These are phyloP conservation scores for Pedicia rivosa DNA, from an alignment of 2,888 invertebrate species.

Conservation along the genomic window DNA sequence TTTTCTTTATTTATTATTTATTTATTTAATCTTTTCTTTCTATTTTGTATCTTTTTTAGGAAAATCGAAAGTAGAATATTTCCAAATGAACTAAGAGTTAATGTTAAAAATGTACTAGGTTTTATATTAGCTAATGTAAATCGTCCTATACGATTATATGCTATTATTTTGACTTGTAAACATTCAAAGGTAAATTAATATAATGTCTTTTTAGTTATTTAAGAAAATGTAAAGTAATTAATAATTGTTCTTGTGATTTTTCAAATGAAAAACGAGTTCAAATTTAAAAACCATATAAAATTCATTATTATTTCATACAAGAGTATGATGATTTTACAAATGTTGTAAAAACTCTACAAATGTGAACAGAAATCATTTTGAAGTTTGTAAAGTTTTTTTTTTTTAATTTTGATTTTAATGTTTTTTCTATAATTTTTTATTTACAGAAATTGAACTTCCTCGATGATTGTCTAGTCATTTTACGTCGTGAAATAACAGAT, in stretches of 20 bases:
- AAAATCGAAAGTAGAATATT: conserved; percentile 57
- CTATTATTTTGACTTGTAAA: conserved; percentile 38
- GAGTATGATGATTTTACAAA: no score
- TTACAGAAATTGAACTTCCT: background rate
- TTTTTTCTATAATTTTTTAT: no score
- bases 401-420: no score
- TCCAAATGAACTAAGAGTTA: conserved; percentile 34
- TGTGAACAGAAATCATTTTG: no score
- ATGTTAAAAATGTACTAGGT: conserved; percentile 36
- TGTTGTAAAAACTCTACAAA: no score
- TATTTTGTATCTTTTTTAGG: conserved; percentile 27
- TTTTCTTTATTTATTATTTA: conserved; percentile 6
- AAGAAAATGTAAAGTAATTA: no score
- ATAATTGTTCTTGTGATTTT: no score
- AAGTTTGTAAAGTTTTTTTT: no score
- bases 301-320: no score
- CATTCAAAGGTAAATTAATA: conserved; percentile 28
- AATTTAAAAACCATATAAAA: no score
- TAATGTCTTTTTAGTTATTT: background rate
- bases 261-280: no score
- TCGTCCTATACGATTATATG: conserved; percentile 33
- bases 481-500: conserved; percentile 9
- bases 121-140: conserved; percentile 57
- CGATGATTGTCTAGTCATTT: conserved; percentile 8
- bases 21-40: conserved; percentile 1